These are phyloP conservation scores for Coenobita brevimanus DNA, from an alignment of 1,140 invertebrate genomes.

Conservation along the genomic window DNA sequence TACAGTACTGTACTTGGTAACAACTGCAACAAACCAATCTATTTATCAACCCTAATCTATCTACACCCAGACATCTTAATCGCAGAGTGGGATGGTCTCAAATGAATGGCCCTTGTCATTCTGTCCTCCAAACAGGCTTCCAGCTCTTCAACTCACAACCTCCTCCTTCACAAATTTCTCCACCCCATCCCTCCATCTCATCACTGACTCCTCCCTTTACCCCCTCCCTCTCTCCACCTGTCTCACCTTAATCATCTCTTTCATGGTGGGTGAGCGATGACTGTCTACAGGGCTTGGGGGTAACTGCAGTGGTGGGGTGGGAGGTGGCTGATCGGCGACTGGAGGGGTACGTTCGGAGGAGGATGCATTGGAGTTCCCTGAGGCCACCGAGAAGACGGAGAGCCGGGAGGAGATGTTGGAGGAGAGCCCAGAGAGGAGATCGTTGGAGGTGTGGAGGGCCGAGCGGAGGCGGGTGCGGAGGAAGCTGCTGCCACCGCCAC, in stretches of 20 bases:
- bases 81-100: too few relatives aligned
- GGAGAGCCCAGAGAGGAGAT: conserved; percentile 54
- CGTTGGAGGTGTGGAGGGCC: conserved; percentile 55
- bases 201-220: too few relatives aligned
- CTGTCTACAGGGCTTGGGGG: conserved; percentile 52
- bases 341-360: conserved; percentile 52
- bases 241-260: conserved; percentile 54
- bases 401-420: conserved; percentile 58
- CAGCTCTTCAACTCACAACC: too few relatives aligned
- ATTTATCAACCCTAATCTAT: too few relatives aligned
- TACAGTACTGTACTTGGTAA: too few relatives aligned
- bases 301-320: conserved; percentile 47
- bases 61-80: too few relatives aligned
- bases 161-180: too few relatives aligned
- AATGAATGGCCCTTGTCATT: too few relatives aligned
- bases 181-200: too few relatives aligned
- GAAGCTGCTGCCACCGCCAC: conserved; percentile 44
- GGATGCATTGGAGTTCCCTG: conserved; percentile 55
- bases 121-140: too few relatives aligned
- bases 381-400: conserved; percentile 55
- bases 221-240: too few relatives aligned
- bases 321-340: conserved; percentile 7
- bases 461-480: conserved; percentile 48
- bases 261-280: conserved; percentile 54
- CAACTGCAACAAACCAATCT: too few relatives aligned